Evolutionary conservation across 2,888 invertebrate genomes (phyloP).

Genomic region (Cheilosia soror): DNA sequence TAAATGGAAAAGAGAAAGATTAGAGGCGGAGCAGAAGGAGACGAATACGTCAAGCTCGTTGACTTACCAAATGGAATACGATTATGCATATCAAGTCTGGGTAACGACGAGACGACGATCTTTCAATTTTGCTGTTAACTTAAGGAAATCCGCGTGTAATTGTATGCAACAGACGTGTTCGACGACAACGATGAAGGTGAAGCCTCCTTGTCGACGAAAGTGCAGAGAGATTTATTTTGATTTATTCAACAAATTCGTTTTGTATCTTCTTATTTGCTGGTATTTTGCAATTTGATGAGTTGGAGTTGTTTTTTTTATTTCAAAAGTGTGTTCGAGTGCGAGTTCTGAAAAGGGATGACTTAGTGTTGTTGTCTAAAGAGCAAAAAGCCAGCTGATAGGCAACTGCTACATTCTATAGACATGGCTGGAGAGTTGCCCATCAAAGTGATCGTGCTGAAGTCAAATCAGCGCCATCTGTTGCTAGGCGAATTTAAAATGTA

Average conservation of each 20-base stretch:
- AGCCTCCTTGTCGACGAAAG: constrained; percentile 31
- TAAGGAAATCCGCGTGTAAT: constrained; percentile 70
- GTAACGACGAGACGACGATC: constrained; percentile 28
- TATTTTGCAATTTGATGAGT: constrained; percentile 59
- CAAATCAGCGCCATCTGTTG: too few species aligned
- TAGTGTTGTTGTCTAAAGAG: too few species aligned
- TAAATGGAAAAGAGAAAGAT: constrained; percentile 1
- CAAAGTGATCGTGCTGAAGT: too few species aligned
- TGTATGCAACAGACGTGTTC: constrained; percentile 65
- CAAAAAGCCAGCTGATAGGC: too few species aligned
- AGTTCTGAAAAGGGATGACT: too few species aligned
- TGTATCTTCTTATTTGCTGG: constrained; percentile 12
- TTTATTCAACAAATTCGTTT: constrained; percentile 61
- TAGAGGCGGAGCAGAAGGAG: neutral
- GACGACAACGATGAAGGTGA: constrained; percentile 6
- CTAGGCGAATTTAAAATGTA: too few species aligned
- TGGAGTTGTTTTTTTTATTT: constrained; percentile 9
- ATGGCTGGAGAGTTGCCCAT: too few species aligned
- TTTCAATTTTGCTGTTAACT: constrained; percentile 68
- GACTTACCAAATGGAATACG: constrained; percentile 53
- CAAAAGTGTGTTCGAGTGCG: too few species aligned
- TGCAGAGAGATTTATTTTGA: constrained; percentile 63
- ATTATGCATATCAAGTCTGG: constrained; percentile 68
- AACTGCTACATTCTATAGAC: too few species aligned
- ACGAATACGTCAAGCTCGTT: constrained; percentile 29